These are phyloP conservation scores for Heliconius sara DNA, from an alignment of 2,888 invertebrate species.

Conservation along the genomic window DNA sequence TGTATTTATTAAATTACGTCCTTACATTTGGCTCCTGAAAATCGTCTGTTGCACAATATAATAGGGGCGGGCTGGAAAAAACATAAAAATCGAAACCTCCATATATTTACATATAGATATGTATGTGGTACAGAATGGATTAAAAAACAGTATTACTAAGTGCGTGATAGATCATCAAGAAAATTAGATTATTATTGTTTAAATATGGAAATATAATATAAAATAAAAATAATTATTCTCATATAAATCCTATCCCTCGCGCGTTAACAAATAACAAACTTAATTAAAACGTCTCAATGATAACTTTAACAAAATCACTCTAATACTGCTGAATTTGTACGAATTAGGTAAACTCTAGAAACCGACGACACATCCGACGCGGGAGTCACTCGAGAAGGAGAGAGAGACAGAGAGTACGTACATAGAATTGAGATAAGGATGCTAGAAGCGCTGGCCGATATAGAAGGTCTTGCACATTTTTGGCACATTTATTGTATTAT, in stretches of 20 bases:
- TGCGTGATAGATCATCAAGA: constrained; percentile 37
- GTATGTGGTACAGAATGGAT: constrained; percentile 1
- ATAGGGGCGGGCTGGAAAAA: constrained; percentile 22
- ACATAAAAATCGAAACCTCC: constrained; percentile 26
- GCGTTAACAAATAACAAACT: constrained; percentile 82
- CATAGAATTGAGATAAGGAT: constrained; percentile 8
- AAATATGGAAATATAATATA: constrained; percentile 40
- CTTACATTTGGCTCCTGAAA: constrained; percentile 80
- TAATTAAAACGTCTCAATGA: constrained; percentile 80
- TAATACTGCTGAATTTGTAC: constrained; percentile 84
- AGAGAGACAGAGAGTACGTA: constrained; percentile 3
- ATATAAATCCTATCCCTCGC: constrained; percentile 50
- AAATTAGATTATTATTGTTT: constrained; percentile 45
- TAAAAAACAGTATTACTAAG: constrained; percentile 36
- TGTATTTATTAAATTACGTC: constrained; percentile 69
- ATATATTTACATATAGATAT: constrained; percentile 25
- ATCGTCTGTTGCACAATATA: constrained; percentile 49
- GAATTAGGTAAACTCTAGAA: constrained; percentile 75
- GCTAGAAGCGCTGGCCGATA: constrained; percentile 45
- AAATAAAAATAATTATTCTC: constrained; percentile 28
- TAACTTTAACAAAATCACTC: constrained; percentile 84
- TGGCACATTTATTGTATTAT: constrained; percentile 70
- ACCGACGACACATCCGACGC: constrained; percentile 64
- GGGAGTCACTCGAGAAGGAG: constrained; percentile 51
- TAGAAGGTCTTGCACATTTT: constrained; percentile 57